Percentiles rank a stretch among this genome's conserved stretches.
Conservation (phyloP, 2,797 vertebrate genomes). For the Coccyzus lansbergi region DNA sequence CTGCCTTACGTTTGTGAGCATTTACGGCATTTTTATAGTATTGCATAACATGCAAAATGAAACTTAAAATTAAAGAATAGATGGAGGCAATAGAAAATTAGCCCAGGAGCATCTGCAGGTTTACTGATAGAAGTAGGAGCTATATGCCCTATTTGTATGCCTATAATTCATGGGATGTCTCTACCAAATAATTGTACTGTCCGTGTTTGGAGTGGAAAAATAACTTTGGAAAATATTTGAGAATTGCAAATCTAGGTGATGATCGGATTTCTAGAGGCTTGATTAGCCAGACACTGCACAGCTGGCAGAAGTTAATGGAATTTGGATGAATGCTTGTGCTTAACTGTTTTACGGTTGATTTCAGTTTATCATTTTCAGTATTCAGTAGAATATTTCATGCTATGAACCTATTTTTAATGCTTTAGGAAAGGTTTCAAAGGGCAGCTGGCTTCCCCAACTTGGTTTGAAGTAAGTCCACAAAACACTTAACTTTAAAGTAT, state of each 20-base stretch:
- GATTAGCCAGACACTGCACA: not conserved
- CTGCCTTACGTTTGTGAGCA: not conserved
- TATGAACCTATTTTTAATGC: slow-evolving; percentile 20
- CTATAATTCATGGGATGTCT: not conserved
- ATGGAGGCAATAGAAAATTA: not conserved
- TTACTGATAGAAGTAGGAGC: fast-evolving
- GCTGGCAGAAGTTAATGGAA: not conserved
- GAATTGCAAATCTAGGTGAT: not conserved
- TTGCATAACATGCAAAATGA: not conserved
- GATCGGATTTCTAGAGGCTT: not conserved
- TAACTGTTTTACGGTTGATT: slow-evolving; percentile 44
- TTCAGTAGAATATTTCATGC: slow-evolving; percentile 11
- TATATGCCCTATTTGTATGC: not conserved
- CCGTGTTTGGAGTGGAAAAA: not conserved
- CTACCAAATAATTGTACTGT: not conserved
- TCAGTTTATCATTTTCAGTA: slow-evolving; percentile 23
- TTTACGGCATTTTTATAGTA: not conserved
- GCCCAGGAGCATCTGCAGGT: not conserved
- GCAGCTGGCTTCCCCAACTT: not conserved
- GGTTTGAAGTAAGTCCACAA: not conserved
- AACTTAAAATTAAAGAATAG: not conserved
- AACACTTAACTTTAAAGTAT: not conserved
- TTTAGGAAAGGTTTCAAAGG: not conserved
- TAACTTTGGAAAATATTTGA: not conserved
- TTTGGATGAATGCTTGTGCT: not conserved